Percentiles rank a stretch among this genome's conserved stretches.
These are phyloP conservation scores for Passer domesticus DNA, from an alignment of 2,113 vertebrate species.

Conservation along the genomic window DNA sequence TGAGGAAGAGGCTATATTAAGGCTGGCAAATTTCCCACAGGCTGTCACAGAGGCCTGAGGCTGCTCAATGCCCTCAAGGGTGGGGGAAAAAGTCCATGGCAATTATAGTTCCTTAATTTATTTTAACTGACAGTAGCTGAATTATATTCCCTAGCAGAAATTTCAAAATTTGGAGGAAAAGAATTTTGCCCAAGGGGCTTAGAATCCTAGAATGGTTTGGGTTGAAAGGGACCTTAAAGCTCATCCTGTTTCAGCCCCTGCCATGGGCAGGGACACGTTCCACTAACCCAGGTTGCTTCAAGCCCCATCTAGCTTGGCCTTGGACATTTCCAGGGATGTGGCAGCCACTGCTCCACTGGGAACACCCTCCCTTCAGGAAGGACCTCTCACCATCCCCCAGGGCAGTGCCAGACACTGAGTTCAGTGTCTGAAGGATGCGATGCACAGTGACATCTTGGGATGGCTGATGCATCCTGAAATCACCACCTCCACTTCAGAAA, in stretches of 20 bases:
- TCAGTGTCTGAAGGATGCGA: background rate
- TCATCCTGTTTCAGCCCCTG: fast-evolving
- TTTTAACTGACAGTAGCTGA: background rate
- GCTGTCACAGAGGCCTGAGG: background rate
- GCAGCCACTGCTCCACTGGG: background rate
- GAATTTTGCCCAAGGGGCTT: background rate
- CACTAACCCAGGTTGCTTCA: background rate
- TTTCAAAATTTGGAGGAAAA: background rate
- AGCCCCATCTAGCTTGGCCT: background rate
- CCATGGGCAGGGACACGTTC: background rate
- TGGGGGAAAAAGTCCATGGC: background rate
- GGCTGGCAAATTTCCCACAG: background rate
- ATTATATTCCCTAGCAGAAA: background rate
- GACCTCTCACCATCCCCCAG: background rate
- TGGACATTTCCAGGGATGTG: background rate
- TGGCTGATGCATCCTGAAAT: background rate
- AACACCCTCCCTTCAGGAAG: background rate
- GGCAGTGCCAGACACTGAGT: fast-evolving
- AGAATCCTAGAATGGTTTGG: background rate
- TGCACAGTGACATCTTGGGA: background rate
- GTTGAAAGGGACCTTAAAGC: background rate
- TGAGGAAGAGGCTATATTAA: background rate
- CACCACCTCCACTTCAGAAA: background rate
- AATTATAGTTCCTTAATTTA: background rate
- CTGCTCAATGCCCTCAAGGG: background rate